Conservation (phyloP, 2,888 invertebrate species). For the Oxystoma pomonae region DNA sequence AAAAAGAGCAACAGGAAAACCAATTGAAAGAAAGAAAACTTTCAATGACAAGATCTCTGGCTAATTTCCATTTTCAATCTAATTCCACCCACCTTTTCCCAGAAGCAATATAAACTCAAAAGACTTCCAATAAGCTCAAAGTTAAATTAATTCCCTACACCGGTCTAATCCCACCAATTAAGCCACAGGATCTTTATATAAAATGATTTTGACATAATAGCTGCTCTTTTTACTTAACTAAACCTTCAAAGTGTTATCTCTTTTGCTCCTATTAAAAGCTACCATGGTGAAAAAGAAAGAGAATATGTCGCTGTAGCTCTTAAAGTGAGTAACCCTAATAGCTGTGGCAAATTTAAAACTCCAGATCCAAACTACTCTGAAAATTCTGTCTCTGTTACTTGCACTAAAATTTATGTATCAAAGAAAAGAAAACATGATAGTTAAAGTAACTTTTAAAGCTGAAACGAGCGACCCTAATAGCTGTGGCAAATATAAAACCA, state of each 20-base stretch:
- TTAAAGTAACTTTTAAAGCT: neutral
- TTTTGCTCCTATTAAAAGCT: too few species aligned
- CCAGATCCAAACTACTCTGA: too few species aligned
- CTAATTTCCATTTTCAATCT: neutral
- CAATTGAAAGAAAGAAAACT: constrained; percentile 1
- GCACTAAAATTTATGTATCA: too few species aligned
- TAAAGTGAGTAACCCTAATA: neutral
- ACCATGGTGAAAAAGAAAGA: too few species aligned
- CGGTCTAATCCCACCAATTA: neutral
- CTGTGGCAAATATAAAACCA: neutral
- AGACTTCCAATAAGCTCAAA: neutral
- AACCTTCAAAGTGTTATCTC: too few species aligned
- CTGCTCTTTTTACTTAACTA: too few species aligned
- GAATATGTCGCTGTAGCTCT: too few species aligned
- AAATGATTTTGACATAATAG: neutral
- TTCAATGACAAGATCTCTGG: too few species aligned
- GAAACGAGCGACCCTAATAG: neutral
- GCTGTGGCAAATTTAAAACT: neutral
- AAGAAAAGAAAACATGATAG: too few species aligned
- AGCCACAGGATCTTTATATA: neutral
- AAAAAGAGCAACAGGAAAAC: too few species aligned
- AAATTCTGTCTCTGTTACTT: too few species aligned
- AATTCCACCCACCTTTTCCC: neutral
- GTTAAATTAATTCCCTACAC: neutral
- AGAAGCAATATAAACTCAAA: neutral